phyloP scores from a whole-genome alignment of 1,140 invertebrate species.

The Ridgeia piscesae region DNA sequence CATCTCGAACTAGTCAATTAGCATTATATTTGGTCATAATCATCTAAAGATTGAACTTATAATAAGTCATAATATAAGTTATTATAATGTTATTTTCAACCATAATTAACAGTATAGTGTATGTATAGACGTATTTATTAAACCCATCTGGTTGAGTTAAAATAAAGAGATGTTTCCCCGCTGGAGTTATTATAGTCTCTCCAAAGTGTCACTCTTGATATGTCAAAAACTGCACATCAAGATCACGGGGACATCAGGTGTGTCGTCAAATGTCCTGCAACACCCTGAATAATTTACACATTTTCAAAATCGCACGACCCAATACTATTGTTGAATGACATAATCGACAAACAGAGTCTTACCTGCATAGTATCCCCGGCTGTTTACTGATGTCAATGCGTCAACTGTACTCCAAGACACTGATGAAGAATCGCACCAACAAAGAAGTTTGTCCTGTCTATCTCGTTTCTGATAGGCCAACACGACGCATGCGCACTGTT shows the following conservation, averaged over 20 bases:
- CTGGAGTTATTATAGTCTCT: background rate
- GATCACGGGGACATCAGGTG: background rate
- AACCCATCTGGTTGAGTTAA: background rate
- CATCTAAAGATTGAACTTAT: background rate
- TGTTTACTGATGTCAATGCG: background rate
- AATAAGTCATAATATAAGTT: background rate
- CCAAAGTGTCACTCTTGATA: background rate
- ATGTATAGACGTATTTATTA: background rate
- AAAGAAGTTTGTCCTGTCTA: background rate
- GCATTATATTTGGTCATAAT: background rate
- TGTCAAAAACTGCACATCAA: background rate
- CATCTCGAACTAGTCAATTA: background rate
- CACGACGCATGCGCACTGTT: background rate
- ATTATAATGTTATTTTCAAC: background rate
- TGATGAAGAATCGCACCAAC: background rate
- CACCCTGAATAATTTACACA: background rate
- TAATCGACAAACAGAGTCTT: background rate
- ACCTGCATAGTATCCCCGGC: background rate
- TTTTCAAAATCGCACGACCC: background rate
- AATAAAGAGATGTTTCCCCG: background rate
- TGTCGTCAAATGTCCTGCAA: background rate
- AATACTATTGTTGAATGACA: background rate
- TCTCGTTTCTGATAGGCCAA: background rate
- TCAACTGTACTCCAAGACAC: constrained; percentile 4
- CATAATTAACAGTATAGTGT: background rate